Conservation (phyloP, 2,888 invertebrate genomes). For the Synergus laeviventris region DNA sequence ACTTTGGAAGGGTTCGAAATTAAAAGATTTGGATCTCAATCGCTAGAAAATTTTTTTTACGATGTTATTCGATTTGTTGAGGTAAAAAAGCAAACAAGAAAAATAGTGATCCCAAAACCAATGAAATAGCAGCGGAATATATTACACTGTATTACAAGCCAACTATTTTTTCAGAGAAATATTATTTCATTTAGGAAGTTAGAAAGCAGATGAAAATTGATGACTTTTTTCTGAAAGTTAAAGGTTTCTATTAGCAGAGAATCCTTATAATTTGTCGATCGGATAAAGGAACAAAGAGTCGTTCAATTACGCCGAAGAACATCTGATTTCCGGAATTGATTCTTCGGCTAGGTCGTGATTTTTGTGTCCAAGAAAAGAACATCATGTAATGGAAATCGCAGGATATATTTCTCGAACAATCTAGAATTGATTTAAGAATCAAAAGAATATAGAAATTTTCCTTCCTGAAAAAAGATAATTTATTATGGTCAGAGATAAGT, state of each 20-base stretch:
- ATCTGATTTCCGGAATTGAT: conserved; percentile 2
- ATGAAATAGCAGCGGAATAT: too few species aligned
- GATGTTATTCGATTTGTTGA: too few species aligned
- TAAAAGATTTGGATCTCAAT: too few species aligned
- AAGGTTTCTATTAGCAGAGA: background rate
- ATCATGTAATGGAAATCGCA: background rate
- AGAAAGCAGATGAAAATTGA: background rate
- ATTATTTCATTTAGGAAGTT: background rate
- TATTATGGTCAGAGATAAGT: background rate
- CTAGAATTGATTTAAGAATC: too few species aligned
- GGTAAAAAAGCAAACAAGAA: too few species aligned
- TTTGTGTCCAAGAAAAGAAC: conserved; percentile 8
- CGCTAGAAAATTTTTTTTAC: too few species aligned
- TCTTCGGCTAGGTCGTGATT: background rate
- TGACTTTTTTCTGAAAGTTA: conserved; percentile 2
- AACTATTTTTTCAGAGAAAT: too few species aligned
- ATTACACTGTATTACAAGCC: background rate
- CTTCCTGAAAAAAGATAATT: background rate
- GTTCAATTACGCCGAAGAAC: conserved; percentile 9
- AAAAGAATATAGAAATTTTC: background rate
- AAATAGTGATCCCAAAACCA: too few species aligned
- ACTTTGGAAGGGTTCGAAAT: too few species aligned
- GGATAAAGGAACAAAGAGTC: conserved; percentile 27
- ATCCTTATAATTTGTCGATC: conserved; percentile 22
- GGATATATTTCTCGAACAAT: too few species aligned